Evolutionary conservation across 2,888 invertebrate species (phyloP), one percentile per base, ranked within the genome.

Genomic region (Aporophyla lueneburgensis): DNA sequence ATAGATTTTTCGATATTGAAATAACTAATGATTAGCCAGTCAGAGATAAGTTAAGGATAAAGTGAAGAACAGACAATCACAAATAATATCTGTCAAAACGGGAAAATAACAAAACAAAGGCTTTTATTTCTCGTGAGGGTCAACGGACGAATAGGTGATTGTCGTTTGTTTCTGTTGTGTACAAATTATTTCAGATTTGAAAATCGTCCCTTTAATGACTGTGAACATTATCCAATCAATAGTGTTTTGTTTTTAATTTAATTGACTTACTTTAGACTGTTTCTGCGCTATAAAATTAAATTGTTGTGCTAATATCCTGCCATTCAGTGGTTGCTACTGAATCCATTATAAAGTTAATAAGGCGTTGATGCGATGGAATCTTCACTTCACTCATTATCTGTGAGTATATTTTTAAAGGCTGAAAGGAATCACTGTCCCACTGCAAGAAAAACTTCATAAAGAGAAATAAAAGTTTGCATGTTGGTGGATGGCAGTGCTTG

Each of bases 151-250:
- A 19, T 66, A 78, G 6, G 9, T 66, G 85, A 72, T 85, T 71
- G 75, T 77, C 76, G 74, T 76, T 73, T 79, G 74, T 79, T 80
- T 80, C 81, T 87, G 82, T 82, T 86, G 76, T 84, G 71, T 82
- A 80, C 78, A 80, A 79, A 80, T 67, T 76, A 78, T 66, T 76
- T 78, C 51, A 21, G 16, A 76, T 65, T 67, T 74, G 10, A 61
- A 74, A 63, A 67, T 63, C 51, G 40, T 49, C 7, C 24, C 54
- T 65, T 2, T 74, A 59, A 5, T 81, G 63, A 81, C 71, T 62
- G 66, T 56, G 27, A 46, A 46, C 16, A 58, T 51, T 63, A 74
- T 54, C 51, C 5, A 51, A 67, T 40, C 12, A 24, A 40, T 19
- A 71, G 69, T 81, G 79, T 72, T 84, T 74, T 73, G 66, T 65